Percentiles rank a stretch among this genome's conserved stretches.
Evolutionary conservation across 2,888 invertebrate genomes (phyloP).

Genomic region (Pollenia amentaria): DNA sequence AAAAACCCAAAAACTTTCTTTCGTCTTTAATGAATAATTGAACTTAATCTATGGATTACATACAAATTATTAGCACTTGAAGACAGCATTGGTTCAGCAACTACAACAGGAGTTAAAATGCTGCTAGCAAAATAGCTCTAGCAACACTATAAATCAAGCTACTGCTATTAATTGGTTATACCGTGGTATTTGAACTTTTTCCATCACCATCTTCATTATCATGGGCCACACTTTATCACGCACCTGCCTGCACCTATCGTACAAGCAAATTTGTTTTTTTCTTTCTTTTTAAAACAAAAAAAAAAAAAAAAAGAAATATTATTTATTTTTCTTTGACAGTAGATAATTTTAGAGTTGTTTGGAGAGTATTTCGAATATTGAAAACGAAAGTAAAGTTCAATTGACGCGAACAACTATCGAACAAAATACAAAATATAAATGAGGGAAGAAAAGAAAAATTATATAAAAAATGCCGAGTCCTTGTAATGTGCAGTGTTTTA

Average conservation of each 20-base stretch:
- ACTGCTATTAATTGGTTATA: slow-evolving; percentile 16
- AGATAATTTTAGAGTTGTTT: slow-evolving; percentile 16
- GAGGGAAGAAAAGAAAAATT: too few relatives aligned
- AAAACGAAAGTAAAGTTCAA: slow-evolving; percentile 74
- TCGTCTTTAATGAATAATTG: slow-evolving; percentile 49
- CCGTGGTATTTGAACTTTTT: slow-evolving; percentile 70
- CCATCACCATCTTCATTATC: slow-evolving; percentile 57
- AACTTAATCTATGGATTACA: slow-evolving; percentile 61
- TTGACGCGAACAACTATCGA: slow-evolving; percentile 63
- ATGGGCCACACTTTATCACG: slow-evolving; percentile 66
- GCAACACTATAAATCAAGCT: slow-evolving; percentile 33
- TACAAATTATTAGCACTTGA: slow-evolving; percentile 54
- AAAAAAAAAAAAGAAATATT: slow-evolving; percentile 29
- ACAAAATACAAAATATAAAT: too few relatives aligned
- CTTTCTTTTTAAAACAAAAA: slow-evolving; percentile 28
- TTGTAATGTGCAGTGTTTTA: too few relatives aligned
- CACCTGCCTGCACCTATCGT: slow-evolving; percentile 71
- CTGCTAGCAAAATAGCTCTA: not conserved
- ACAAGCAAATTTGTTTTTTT: slow-evolving; percentile 44
- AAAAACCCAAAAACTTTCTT: slow-evolving; percentile 52
- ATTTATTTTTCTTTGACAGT: not conserved
- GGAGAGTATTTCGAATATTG: slow-evolving; percentile 53
- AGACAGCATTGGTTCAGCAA: slow-evolving; percentile 38
- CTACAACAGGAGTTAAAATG: slow-evolving; percentile 3
- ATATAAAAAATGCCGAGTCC: too few relatives aligned